phyloP scores from a whole-genome alignment of 1,140 invertebrate genomes.

The Bombus turneri region DNA sequence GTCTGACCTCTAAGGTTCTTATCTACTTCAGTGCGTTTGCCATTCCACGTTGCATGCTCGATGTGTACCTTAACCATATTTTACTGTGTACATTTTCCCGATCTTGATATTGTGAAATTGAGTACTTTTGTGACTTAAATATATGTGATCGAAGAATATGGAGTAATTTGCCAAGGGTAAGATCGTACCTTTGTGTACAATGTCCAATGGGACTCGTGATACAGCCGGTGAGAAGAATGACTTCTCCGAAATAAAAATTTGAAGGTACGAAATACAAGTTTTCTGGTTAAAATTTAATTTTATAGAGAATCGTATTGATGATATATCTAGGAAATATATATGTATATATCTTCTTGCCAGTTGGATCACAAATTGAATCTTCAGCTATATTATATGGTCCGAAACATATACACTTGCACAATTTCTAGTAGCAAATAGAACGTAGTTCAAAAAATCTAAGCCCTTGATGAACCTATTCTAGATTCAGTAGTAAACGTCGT shows the following conservation, averaged over 20 bases:
- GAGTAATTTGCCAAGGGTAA: neutral
- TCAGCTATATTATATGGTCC: neutral
- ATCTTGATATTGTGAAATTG: neutral
- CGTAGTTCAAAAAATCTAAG: neutral
- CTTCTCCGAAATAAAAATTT: neutral
- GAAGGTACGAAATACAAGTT: neutral
- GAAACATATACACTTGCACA: neutral
- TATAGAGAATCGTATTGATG: neutral
- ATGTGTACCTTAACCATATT: slow-evolving; percentile 27
- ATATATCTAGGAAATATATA: neutral
- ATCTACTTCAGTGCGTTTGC: slow-evolving; percentile 59
- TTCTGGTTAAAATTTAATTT: neutral
- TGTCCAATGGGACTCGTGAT: neutral
- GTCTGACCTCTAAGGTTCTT: slow-evolving; percentile 50
- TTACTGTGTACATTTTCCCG: slow-evolving; percentile 27
- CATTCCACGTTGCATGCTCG: slow-evolving; percentile 58
- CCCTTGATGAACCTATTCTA: neutral
- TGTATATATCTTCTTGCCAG: neutral
- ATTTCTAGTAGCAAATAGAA: neutral
- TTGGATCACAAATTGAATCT: neutral
- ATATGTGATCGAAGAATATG: neutral
- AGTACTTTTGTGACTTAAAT: neutral
- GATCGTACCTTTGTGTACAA: neutral
- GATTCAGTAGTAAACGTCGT: neutral
- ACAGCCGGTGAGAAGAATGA: neutral